Percentiles rank a stretch among this genome's conserved stretches.
phyloP scores from a whole-genome alignment of 2,797 vertebrate species.

The Tarsius wallacei region DNA sequence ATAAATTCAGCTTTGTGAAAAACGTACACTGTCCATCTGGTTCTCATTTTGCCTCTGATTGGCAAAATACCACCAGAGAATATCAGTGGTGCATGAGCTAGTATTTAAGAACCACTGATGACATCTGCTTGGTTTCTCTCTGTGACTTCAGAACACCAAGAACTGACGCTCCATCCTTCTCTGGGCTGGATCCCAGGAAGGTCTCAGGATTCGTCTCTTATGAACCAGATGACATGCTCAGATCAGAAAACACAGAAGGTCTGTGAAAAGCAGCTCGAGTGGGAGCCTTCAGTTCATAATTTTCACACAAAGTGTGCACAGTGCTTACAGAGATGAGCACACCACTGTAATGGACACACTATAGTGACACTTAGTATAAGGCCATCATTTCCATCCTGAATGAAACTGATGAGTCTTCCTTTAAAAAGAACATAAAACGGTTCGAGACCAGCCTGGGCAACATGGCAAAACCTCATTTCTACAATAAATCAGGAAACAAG shows the following conservation, averaged over 20 bases:
- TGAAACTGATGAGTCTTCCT: neutral
- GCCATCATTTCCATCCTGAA: neutral
- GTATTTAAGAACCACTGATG: neutral
- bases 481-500: no score
- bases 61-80: no score
- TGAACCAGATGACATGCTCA: neutral
- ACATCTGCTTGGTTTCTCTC: neutral
- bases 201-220: neutral
- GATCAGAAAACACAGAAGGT: neutral
- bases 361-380: neutral
- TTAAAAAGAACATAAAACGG: conserved; percentile 33
- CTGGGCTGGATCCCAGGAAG: neutral
- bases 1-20: conserved; percentile 32
- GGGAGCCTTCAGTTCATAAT: neutral
- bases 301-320: neutral
- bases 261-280: neutral
- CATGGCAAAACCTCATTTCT: no score
- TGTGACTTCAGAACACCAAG: neutral
- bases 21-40: neutral
- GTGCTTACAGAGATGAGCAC: neutral
- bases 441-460: no score
- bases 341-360: fast-evolving
- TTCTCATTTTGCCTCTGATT: conserved; percentile 15
- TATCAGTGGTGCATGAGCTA: neutral
- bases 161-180: conserved; percentile 19